Evolutionary conservation across 2,797 vertebrate species (phyloP), one percentile per base, ranked within the genome.

Genomic region (Trachurus trachurus): DNA sequence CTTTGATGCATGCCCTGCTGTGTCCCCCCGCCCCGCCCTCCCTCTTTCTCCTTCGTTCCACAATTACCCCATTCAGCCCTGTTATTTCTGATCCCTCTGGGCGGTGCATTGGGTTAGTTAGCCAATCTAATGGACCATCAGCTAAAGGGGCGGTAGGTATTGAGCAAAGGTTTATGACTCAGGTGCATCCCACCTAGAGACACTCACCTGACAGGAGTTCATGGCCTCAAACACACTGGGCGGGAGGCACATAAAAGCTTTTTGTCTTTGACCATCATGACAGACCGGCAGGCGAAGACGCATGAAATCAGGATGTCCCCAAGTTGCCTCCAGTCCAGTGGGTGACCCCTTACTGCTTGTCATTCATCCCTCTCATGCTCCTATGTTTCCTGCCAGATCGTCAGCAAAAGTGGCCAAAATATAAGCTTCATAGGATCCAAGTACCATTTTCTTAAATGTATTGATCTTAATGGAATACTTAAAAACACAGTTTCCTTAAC

Each of bases 111-210:
- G 8, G 79, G 73, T 86, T 76, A 89, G 45, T 76, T 52, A 70
- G 77, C 40, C 57, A 54, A 62, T 80, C 65, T 89, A 85, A 85
- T 63, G 52, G 58, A 29, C 78, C 64, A 78, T 89, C 73, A 83
- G 66, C 74, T 74, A n/a, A 73, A 81, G n/a, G 52, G 26, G 47
- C 67, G 58, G 22, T 88, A 66, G 73, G 81, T 86, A 85, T 57
- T 86, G 66, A 80, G 74, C 65, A 73, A 76, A 70, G 75, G 71
- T 87, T 88, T 87, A 87, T 91, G 83, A 85, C 80, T 85, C 87
- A 80, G 84, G 81, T 88, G 81, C 53, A 86, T 89, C 87, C 62
- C 71, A 82, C 76, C 77, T 61, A 81, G 78, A 85, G 65, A 70
- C 76, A 82, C 67, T 73, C 81, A 83, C 74, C 80, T 82, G 81